Percentiles rank a stretch among this genome's conserved stretches.
phyloP scores from a whole-genome alignment of 2,797 vertebrate genomes.

The Sebastes cheni region DNA sequence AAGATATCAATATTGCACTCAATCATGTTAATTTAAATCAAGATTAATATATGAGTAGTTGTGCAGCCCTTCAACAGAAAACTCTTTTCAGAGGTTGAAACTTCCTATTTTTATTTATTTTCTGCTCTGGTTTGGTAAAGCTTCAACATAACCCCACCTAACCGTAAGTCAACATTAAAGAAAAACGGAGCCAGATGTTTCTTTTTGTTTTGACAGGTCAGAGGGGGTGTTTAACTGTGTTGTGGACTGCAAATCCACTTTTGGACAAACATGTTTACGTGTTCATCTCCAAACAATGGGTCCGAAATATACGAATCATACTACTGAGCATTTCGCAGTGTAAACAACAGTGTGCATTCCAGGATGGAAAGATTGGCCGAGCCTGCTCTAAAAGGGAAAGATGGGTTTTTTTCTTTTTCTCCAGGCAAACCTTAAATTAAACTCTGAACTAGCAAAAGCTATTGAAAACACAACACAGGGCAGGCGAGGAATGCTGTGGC shows the following conservation, averaged over 20 bases:
- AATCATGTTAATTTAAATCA: fast-evolving
- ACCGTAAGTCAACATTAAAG: conserved; percentile 8
- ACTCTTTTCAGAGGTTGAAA: conserved; percentile 6
- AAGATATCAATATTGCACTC: too few species aligned
- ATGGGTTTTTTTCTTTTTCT: neutral
- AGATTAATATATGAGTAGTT: fast-evolving
- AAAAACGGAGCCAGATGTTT: conserved; percentile 18
- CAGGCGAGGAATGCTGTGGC: conserved; percentile 47
- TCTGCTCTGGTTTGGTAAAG: conserved; percentile 36
- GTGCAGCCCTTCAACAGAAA: neutral
- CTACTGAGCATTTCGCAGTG: conserved; percentile 13
- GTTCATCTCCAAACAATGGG: conserved; percentile 55
- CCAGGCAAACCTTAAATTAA: conserved; percentile 53
- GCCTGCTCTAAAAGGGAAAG: conserved; percentile 33
- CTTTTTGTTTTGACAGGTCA: conserved; percentile 39
- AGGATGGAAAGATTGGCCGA: conserved; percentile 41
- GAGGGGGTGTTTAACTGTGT: conserved; percentile 1
- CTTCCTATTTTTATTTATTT: neutral
- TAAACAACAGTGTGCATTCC: conserved; percentile 52
- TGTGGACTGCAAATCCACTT: conserved; percentile 16
- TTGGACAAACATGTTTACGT: conserved; percentile 49
- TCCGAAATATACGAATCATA: conserved; percentile 39
- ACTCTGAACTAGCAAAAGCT: conserved; percentile 44
- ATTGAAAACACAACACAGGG: conserved; percentile 47
- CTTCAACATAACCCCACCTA: conserved; percentile 24